phyloP scores from a whole-genome alignment of 2,888 invertebrate species.

The Tetragonisca angustula region DNA sequence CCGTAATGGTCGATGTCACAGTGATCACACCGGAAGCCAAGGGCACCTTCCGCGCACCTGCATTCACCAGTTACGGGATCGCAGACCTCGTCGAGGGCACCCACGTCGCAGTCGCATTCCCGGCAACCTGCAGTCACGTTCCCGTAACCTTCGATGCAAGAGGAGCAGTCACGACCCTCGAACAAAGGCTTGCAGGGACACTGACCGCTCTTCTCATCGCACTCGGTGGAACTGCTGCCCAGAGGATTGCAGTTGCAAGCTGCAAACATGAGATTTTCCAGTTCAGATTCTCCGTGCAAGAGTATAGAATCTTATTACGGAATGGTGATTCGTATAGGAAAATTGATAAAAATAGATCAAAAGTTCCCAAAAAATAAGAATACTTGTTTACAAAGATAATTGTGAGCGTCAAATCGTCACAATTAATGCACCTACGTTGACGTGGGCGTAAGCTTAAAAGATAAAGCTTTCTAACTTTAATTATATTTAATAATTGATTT shows the following conservation, averaged over 20 bases:
- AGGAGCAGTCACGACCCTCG: slow-evolving; percentile 88
- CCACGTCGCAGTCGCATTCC: slow-evolving; percentile 92
- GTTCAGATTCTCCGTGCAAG: not conserved
- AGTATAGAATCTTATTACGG: too few relatives aligned
- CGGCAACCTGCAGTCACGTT: slow-evolving; percentile 92
- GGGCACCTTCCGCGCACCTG: slow-evolving; percentile 91
- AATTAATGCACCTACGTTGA: too few relatives aligned
- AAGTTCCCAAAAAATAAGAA: too few relatives aligned
- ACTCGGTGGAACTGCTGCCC: slow-evolving; percentile 90
- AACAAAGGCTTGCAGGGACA: slow-evolving; percentile 91
- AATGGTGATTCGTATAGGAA: not conserved
- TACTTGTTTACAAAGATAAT: too few relatives aligned
- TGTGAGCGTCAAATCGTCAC: too few relatives aligned
- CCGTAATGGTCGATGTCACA: slow-evolving; percentile 91
- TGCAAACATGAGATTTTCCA: slow-evolving; percentile 66
- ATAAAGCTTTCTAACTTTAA: too few relatives aligned
- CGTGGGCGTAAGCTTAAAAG: too few relatives aligned
- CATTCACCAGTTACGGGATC: slow-evolving; percentile 92
- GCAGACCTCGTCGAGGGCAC: slow-evolving; percentile 89
- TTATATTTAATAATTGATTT: too few relatives aligned
- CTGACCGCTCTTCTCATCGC: slow-evolving; percentile 90
- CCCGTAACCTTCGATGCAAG: slow-evolving; percentile 87
- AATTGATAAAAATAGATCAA: too few relatives aligned
- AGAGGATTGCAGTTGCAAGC: slow-evolving; percentile 91
- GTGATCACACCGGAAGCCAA: slow-evolving; percentile 90